phyloP scores from a whole-genome alignment of 2,797 vertebrate genomes.

The Dendrocincla fuliginosa region DNA sequence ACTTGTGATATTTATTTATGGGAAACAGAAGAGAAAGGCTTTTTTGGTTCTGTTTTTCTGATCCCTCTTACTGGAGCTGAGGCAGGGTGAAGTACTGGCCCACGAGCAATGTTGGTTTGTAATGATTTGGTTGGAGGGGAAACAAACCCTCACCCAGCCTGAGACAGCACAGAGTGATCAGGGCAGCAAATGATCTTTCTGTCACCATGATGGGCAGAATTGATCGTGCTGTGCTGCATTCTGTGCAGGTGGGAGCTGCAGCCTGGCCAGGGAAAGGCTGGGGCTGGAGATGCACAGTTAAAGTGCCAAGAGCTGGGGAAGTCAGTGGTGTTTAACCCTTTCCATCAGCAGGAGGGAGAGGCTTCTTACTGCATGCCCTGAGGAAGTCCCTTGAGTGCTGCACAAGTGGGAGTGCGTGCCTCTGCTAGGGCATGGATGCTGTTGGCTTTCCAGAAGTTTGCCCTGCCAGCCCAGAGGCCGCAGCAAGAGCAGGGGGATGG shows the following conservation, averaged over 20 bases:
- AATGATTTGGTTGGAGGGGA: slow-evolving; percentile 24
- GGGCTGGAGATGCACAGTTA: neutral
- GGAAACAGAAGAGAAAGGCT: neutral
- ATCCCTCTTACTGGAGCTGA: neutral
- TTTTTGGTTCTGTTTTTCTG: neutral
- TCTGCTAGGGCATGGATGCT: neutral
- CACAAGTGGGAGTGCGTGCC: neutral
- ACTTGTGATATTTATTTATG: neutral
- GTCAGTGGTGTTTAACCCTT: neutral
- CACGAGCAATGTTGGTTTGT: neutral
- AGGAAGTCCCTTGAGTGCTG: neutral
- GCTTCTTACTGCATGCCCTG: neutral
- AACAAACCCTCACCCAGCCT: neutral
- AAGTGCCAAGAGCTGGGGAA: neutral
- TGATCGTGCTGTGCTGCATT: neutral
- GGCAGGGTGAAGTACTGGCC: neutral
- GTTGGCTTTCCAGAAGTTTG: slow-evolving; percentile 38
- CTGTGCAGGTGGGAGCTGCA: neutral
- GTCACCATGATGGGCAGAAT: neutral
- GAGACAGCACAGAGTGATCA: slow-evolving; percentile 9
- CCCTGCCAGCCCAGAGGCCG: neutral
- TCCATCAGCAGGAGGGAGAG: neutral
- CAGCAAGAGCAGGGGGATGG: fast-evolving
- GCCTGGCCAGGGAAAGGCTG: neutral
- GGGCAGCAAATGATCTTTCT: slow-evolving; percentile 38